Evolutionary conservation across 2,888 invertebrate species (phyloP).

Genomic region (Deilephila elpenor): DNA sequence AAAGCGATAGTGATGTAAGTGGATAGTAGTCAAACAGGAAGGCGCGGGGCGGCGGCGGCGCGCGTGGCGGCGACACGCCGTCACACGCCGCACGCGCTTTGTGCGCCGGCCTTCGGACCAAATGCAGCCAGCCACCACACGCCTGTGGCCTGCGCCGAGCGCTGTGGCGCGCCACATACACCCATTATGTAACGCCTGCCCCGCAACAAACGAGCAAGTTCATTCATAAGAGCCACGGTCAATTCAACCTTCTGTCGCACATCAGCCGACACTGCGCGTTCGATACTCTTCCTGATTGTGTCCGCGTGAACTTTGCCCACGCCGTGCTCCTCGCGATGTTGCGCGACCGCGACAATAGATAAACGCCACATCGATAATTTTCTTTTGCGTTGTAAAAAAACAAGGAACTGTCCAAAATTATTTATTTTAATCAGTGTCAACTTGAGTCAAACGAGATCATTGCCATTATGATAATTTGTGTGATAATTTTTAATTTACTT

Average conservation of each 20-base stretch:
- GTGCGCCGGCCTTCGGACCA: constrained; percentile 77
- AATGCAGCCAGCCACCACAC: constrained; percentile 68
- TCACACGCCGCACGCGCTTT: constrained; percentile 74
- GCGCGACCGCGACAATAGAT: constrained; percentile 19
- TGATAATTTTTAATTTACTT: constrained; percentile 54
- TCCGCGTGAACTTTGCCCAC: constrained; percentile 32
- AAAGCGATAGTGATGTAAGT: constrained; percentile 84
- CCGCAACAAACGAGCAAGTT: constrained; percentile 69
- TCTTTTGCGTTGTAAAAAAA: constrained; percentile 70
- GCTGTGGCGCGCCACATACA: constrained; percentile 60
- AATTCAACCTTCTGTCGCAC: constrained; percentile 50
- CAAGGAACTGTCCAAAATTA: constrained; percentile 68
- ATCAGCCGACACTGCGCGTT: constrained; percentile 8
- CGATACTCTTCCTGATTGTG: constrained; percentile 29
- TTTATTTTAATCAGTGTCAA: constrained; percentile 65
- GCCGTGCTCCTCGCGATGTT: constrained; percentile 17
- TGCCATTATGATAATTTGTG: constrained; percentile 71
- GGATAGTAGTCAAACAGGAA: constrained; percentile 84
- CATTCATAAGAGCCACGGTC: constrained; percentile 73
- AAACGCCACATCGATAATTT: constrained; percentile 57
- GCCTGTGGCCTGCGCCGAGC: constrained; percentile 37
- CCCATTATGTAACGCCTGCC: constrained; percentile 71
- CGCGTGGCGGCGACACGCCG: constrained; percentile 65
- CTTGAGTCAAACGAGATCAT: constrained; percentile 72
- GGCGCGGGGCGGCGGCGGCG: constrained; percentile 70